These are phyloP conservation scores for Corapipo altera DNA, from an alignment of 2,113 vertebrate genomes.

Conservation along the genomic window DNA sequence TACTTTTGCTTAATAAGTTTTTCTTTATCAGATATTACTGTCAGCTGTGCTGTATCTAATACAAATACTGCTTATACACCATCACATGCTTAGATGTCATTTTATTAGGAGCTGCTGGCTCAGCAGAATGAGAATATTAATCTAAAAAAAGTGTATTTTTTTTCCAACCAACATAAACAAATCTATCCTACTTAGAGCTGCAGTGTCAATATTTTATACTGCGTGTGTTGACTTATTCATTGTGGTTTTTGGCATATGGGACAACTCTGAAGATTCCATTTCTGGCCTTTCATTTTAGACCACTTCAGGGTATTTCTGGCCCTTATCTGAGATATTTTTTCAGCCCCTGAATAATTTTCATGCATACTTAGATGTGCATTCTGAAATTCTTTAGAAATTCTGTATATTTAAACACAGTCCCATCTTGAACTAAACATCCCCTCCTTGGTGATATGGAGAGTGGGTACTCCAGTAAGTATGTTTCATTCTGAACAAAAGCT, in stretches of 20 bases:
- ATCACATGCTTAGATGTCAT: background rate
- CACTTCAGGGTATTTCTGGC: background rate
- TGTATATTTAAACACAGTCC: background rate
- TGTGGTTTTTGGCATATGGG: slow-evolving; percentile 12
- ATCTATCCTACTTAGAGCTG: slow-evolving; percentile 32
- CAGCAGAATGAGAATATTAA: slow-evolving; percentile 48
- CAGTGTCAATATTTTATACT: slow-evolving; percentile 39
- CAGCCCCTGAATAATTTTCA: background rate
- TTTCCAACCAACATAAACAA: slow-evolving; percentile 1
- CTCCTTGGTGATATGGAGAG: background rate
- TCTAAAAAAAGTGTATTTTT: slow-evolving; percentile 15
- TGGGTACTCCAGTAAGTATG: background rate
- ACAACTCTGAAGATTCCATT: background rate
- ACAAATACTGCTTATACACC: background rate
- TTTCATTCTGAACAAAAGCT: background rate
- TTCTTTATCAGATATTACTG: background rate
- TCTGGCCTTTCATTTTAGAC: background rate
- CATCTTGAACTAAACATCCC: background rate
- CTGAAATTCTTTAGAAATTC: background rate
- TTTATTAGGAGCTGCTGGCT: slow-evolving; percentile 27
- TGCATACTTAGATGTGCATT: background rate
- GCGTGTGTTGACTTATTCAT: background rate
- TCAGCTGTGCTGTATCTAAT: background rate
- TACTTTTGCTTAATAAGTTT: background rate
- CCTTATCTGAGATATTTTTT: background rate